phyloP scores from a whole-genome alignment of 2,113 vertebrate genomes.

The Amphiprion ocellaris region DNA sequence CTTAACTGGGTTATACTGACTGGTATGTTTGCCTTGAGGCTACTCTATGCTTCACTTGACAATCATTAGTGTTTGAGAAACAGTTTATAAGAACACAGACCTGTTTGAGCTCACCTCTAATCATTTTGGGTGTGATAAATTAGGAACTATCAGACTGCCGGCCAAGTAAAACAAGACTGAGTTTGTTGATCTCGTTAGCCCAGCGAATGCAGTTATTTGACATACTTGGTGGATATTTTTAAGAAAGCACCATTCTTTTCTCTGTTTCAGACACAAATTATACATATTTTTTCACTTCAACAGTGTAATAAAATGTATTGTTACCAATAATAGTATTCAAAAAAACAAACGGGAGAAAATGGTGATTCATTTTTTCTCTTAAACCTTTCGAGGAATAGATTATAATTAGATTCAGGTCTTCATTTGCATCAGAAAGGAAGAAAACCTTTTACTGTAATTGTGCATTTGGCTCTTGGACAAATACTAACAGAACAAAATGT shows the following conservation, averaged over 20 bases:
- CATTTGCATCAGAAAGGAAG: not conserved
- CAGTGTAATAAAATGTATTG: not conserved
- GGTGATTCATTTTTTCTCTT: not conserved
- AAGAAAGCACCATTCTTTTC: not conserved
- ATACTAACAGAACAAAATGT: no score
- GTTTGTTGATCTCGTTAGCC: not conserved
- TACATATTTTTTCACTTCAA: not conserved
- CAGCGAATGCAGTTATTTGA: constrained; percentile 2
- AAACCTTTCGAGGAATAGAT: not conserved
- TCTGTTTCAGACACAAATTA: not conserved
- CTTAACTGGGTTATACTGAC: constrained; percentile 24
- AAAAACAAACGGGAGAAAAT: not conserved
- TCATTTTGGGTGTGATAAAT: constrained; percentile 42
- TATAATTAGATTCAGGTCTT: not conserved
- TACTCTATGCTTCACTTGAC: constrained; percentile 18
- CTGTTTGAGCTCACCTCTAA: constrained; percentile 42
- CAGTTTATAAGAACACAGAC: constrained; percentile 19
- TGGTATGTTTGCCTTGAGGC: constrained; percentile 38
- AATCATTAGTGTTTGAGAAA: constrained; percentile 36
- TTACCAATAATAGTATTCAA: not conserved
- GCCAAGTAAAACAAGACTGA: constrained; percentile 51
- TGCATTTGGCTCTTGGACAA: not conserved
- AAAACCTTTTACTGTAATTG: not conserved
- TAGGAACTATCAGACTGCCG: not conserved
- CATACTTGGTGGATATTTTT: constrained; percentile 55